Evolutionary conservation across 2,113 vertebrate genomes (phyloP).

Genomic region (Brachyistius frenatus): DNA sequence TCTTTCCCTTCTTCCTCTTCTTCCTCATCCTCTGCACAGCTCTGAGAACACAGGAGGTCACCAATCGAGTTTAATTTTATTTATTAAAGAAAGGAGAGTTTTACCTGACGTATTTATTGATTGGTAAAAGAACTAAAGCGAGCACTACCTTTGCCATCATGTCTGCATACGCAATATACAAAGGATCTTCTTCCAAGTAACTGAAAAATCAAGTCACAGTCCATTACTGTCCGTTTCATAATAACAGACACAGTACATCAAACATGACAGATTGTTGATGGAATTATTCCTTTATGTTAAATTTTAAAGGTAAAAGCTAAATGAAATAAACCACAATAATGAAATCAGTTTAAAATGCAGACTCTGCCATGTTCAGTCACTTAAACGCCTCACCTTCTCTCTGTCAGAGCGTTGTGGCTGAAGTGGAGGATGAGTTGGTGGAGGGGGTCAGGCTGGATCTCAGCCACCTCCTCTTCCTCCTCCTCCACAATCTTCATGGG

Average conservation of each 20-base stretch:
- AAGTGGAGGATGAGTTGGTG: constrained; percentile 98
- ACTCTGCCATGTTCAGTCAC: too few species aligned
- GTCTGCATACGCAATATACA: constrained; percentile 96
- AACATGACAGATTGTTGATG: neutral
- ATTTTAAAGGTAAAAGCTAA: too few species aligned
- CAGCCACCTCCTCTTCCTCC: constrained; percentile 92
- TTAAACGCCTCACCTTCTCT: constrained; percentile 88
- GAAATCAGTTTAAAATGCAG: too few species aligned
- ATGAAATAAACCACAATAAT: too few species aligned
- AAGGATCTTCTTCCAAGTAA: constrained; percentile 91
- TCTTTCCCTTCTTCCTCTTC: constrained; percentile 93
- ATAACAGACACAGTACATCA: neutral
- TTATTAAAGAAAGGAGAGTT: neutral
- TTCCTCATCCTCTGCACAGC: constrained; percentile 89
- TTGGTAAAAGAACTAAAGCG: neutral
- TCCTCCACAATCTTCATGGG: constrained; percentile 90
- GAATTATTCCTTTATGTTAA: neutral
- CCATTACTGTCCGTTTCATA: neutral
- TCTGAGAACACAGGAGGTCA: constrained; percentile 67
- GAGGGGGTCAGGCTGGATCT: constrained; percentile 93
- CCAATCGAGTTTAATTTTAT: neutral
- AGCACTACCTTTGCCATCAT: constrained; percentile 97
- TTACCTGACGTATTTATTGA: neutral
- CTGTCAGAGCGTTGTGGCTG: constrained; percentile 95
- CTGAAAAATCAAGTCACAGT: constrained; percentile 72